phyloP scores from a whole-genome alignment of 2,888 invertebrate genomes.

The Tetrapedia diversipes region DNA sequence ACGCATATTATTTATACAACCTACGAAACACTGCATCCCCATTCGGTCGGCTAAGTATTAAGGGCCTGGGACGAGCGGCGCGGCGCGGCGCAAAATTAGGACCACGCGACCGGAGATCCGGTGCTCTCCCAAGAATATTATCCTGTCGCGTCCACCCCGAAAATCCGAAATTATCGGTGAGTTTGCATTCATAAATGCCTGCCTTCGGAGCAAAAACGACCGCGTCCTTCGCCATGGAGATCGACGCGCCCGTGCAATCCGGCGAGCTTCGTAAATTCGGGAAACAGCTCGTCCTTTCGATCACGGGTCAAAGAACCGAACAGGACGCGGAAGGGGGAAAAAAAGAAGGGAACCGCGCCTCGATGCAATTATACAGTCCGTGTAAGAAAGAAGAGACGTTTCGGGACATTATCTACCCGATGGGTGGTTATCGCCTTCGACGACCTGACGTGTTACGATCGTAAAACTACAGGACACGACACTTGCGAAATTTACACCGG shows the following conservation, averaged over 20 bases:
- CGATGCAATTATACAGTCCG: conserved; percentile 10
- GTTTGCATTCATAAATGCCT: conserved; percentile 35
- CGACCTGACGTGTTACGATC: background rate
- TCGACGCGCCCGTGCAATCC: conserved; percentile 15
- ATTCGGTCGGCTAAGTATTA: too few species aligned
- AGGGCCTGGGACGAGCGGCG: too few species aligned
- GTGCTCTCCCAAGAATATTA: conserved; percentile 1
- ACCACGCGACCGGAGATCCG: conserved; percentile 23
- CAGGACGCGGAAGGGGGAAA: background rate
- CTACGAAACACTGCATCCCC: too few species aligned
- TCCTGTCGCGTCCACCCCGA: conserved; percentile 17
- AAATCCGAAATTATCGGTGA: conserved; percentile 45
- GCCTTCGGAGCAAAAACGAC: conserved; percentile 11
- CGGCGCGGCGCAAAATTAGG: conserved; percentile 11
- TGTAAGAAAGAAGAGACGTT: background rate
- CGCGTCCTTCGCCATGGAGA: conserved; percentile 13
- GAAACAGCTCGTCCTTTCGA: conserved; percentile 10
- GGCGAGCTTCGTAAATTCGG: conserved; percentile 25
- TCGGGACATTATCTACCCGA: background rate
- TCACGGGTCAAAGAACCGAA: background rate
- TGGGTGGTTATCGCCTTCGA: conserved; percentile 16
- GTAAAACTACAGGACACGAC: conserved; percentile 14
- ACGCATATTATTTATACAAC: too few species aligned
- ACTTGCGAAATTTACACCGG: background rate
- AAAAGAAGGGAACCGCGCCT: background rate